A percentile compares a stretch with the other conserved stretches of the same genome.
Evolutionary conservation across 2,113 vertebrate species (phyloP).

Genomic region (Mungos mungo): DNA sequence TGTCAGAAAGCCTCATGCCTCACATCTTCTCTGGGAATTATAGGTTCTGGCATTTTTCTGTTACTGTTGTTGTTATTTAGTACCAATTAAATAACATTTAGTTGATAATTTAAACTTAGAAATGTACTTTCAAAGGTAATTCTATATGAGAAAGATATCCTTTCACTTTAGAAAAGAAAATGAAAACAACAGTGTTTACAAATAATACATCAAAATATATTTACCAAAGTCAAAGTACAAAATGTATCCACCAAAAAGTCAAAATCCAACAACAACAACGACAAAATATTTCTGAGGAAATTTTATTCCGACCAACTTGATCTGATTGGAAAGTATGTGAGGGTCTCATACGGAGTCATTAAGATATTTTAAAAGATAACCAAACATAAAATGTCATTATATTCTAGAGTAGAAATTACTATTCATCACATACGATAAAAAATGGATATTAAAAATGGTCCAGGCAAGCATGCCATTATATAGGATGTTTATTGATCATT

Average conservation of each 20-base stretch:
- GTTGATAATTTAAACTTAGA: neutral
- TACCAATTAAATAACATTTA: neutral
- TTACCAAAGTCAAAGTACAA: fast-evolving
- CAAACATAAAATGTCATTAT: neutral
- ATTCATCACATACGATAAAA: neutral
- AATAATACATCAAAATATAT: neutral
- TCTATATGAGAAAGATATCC: neutral
- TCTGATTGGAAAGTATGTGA: neutral
- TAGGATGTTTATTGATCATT: neutral
- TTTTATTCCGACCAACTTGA: neutral
- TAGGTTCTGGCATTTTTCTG: neutral
- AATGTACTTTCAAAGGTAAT: neutral
- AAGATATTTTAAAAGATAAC: neutral
- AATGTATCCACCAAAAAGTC: neutral
- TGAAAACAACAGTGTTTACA: neutral
- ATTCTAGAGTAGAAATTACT: neutral
- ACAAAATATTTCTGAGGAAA: neutral
- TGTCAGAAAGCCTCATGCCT: constrained; percentile 56
- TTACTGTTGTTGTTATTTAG: neutral
- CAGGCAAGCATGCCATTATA: neutral
- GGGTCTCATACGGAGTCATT: neutral
- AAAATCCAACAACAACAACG: neutral
- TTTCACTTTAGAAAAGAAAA: neutral
- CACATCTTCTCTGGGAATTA: neutral
- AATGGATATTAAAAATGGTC: neutral